Evolutionary conservation across 2,113 vertebrate species (phyloP), one percentile per base, ranked within the genome.

Genomic region (Australoheros scitulus): DNA sequence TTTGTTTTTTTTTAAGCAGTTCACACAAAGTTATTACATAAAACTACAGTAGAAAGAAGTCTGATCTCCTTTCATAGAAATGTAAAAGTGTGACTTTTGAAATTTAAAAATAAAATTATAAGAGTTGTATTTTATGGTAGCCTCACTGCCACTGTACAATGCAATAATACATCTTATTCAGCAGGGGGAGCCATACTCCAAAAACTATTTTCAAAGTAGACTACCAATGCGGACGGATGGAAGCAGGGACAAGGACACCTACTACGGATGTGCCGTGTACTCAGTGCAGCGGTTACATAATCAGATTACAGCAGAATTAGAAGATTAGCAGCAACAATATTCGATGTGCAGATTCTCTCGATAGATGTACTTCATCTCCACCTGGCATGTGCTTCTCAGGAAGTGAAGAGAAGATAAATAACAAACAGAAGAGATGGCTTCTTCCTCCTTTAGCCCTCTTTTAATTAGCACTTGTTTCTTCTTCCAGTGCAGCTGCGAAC

Each of bases 271-370:
- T 26, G 4, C 7, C 5, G 3, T 5, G 52, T 20, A 79, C 68
- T 59, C 17, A 15, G 10, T n/a, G 38, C 59, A 29, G 56, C 3
- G 1, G 55, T 91, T 90, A 85, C 5, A 59, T 77, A 88, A 92
- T 87, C 34, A 85, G 81, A 87, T 93, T 84, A 88, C n/a, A 72
- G 22, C 70, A 47, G 81, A 84, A 82, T 83, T 81, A 80, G 47
- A 26, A 72, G 87, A 89, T 91, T 80, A 81, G 78, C 17, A 18
- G 72, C 74, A 47, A 34, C 76, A 80, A 80, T 76, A 84, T 84
- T 72, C 56, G 75, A 61, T 72, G 64, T 24, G 76, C 47, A 77
- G 32, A 76, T 58, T 70, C 68, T 74, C 57, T 77, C 77, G 78
- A 83, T 59, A 36, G 56, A 47, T 13, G 20, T 11, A 76, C 36